A percentile compares a stretch with the other conserved stretches of the same genome.
Evolutionary conservation across 1,140 invertebrate genomes (phyloP).

Genomic region (Zaprionus tsacasi): DNA sequence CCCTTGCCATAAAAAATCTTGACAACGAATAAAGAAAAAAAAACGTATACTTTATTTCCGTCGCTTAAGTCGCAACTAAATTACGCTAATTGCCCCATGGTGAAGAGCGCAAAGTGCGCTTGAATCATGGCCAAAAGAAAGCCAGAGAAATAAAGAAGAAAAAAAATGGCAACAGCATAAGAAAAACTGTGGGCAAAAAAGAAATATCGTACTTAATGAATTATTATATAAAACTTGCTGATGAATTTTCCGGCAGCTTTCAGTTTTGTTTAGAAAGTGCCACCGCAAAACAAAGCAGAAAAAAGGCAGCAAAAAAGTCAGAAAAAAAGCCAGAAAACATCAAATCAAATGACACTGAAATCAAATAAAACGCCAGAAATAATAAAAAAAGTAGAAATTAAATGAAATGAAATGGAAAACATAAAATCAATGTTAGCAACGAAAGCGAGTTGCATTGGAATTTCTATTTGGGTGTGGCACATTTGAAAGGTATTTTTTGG

Average conservation of each 20-base stretch:
- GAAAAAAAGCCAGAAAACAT: slow-evolving; percentile 7
- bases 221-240: slow-evolving; percentile 61
- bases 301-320: background rate
- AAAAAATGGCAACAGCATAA: slow-evolving; percentile 35
- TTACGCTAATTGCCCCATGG: slow-evolving; percentile 71
- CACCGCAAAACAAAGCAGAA: slow-evolving; percentile 8
- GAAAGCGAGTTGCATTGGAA: slow-evolving; percentile 59
- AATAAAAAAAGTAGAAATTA: slow-evolving; percentile 48
- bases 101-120: slow-evolving; percentile 46
- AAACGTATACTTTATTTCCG: slow-evolving; percentile 72
- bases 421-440: slow-evolving; percentile 56
- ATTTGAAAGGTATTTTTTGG: slow-evolving; percentile 6
- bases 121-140: slow-evolving; percentile 55
- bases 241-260: slow-evolving; percentile 65
- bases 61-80: slow-evolving; percentile 77
- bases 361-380: slow-evolving; percentile 49
- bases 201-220: slow-evolving; percentile 30
- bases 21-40: slow-evolving; percentile 39
- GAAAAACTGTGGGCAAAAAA: slow-evolving; percentile 19
- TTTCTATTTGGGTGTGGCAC: slow-evolving; percentile 53
- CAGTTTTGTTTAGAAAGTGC: slow-evolving; percentile 63
- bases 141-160: slow-evolving; percentile 25
- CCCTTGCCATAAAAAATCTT: slow-evolving; percentile 7
- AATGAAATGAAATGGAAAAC: slow-evolving; percentile 71
- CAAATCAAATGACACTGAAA: slow-evolving; percentile 49